Percentiles rank a stretch among this genome's conserved stretches.
These are phyloP conservation scores for Drosophila rubida DNA, from an alignment of 2,888 invertebrate genomes.

Conservation along the genomic window DNA sequence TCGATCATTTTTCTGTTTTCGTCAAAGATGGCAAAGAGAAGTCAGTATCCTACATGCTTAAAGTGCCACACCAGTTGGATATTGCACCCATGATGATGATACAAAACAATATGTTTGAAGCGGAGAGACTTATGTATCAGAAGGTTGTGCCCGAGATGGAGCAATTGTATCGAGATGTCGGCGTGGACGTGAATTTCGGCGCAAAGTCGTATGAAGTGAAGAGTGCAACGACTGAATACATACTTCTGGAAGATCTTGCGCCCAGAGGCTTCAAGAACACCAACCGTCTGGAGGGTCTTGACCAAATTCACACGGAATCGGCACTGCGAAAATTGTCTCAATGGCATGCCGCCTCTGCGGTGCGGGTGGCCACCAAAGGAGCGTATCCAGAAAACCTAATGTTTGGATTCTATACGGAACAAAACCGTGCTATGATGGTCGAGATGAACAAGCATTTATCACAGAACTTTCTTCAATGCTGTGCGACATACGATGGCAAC, in stretches of 20 bases:
- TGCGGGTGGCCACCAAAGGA: constrained; percentile 55
- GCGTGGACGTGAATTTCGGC: constrained; percentile 56
- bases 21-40: constrained; percentile 48
- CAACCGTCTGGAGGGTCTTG: constrained; percentile 65
- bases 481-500: constrained; percentile 17
- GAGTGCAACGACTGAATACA: constrained; percentile 40
- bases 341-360: constrained; percentile 77
- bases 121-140: constrained; percentile 71
- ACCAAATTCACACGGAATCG: constrained; percentile 61
- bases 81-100: constrained; percentile 44
- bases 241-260: constrained; percentile 72
- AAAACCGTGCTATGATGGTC: constrained; percentile 6
- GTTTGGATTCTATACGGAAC: constrained; percentile 7
- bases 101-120: constrained; percentile 60
- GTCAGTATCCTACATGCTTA: constrained; percentile 56
- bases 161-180: constrained; percentile 64
- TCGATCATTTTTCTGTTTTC: not conserved
- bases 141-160: constrained; percentile 72
- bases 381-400: constrained; percentile 19
- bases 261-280: constrained; percentile 58
- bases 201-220: constrained; percentile 51
- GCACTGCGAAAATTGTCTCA: constrained; percentile 69
- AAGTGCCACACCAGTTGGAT: constrained; percentile 50
- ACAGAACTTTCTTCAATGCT: constrained; percentile 10
- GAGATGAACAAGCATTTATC: constrained; percentile 1